Evolutionary conservation across 2,113 vertebrate genomes (phyloP).

Genomic region (Picathartes gymnocephalus): DNA sequence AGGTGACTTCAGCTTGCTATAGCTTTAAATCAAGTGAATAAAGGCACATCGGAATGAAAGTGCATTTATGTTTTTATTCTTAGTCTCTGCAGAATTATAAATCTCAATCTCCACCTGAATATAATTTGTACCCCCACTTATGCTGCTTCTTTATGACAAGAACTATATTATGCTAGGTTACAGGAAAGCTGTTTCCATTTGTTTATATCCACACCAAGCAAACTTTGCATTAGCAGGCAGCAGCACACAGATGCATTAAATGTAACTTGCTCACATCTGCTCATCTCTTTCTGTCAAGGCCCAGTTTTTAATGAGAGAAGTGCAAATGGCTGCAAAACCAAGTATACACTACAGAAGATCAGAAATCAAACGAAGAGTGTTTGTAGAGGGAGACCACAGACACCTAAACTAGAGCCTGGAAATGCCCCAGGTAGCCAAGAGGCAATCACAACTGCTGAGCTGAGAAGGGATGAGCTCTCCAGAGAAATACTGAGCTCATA

Average conservation of each 20-base stretch:
- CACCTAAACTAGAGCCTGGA: background rate
- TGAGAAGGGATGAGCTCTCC: background rate
- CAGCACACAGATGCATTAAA: background rate
- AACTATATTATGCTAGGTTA: background rate
- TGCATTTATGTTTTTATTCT: conserved; percentile 42
- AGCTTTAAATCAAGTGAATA: conserved; percentile 40
- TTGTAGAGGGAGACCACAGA: background rate
- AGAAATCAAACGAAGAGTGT: background rate
- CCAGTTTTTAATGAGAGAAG: background rate
- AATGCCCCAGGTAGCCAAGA: background rate
- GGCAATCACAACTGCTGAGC: background rate
- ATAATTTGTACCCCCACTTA: background rate
- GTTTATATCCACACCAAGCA: background rate
- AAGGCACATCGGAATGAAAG: conserved; percentile 14
- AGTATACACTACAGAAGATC: background rate
- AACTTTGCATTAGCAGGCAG: background rate
- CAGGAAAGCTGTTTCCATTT: background rate
- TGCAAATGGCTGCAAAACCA: background rate
- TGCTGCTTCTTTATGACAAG: background rate
- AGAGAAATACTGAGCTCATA: background rate
- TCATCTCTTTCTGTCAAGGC: background rate
- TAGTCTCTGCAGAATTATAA: conserved; percentile 45
- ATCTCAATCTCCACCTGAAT: background rate
- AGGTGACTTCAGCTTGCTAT: background rate
- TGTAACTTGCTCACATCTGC: background rate